Conservation (phyloP, 30 jellyfish, hydroid and myxozoan species). For the Chironex yamaguchii region DNA sequence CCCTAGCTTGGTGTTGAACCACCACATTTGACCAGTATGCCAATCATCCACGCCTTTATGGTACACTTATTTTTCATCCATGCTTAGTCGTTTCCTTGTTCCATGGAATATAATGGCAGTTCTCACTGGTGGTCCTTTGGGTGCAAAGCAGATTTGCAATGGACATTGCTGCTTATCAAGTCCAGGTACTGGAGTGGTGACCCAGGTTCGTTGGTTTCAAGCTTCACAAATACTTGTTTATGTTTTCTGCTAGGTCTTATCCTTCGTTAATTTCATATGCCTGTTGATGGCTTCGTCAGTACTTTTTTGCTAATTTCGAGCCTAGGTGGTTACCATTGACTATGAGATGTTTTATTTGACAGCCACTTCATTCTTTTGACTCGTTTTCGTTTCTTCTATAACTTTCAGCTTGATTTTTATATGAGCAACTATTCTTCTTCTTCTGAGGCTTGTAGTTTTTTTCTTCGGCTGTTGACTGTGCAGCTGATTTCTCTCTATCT, state of each 20-base stretch:
- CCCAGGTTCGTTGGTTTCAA: slow-evolving; percentile 13
- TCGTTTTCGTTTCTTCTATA: neutral
- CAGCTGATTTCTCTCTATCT: slow-evolving; percentile 35
- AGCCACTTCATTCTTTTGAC: slow-evolving; percentile 4
- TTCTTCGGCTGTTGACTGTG: slow-evolving; percentile 42
- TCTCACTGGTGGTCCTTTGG: slow-evolving; percentile 45
- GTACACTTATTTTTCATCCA: slow-evolving; percentile 46
- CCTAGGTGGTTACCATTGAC: neutral
- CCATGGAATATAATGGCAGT: slow-evolving; percentile 58
- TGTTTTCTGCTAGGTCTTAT: slow-evolving; percentile 28
- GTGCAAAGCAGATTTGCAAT: slow-evolving; percentile 42
- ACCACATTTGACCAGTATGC: slow-evolving; percentile 43
- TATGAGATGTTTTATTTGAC: slow-evolving; percentile 14
- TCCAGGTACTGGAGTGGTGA: slow-evolving; percentile 45
- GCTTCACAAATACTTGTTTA: neutral
- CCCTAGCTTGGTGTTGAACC: slow-evolving; percentile 28
- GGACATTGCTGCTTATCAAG: slow-evolving; percentile 70
- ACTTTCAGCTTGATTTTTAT: slow-evolving; percentile 27
- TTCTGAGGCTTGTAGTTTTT: too few relatives aligned
- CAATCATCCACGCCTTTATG: slow-evolving; percentile 43
- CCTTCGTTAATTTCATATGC: neutral
- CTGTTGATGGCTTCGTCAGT: neutral
- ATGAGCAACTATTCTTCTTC: too few relatives aligned
- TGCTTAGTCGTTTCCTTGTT: slow-evolving; percentile 25
- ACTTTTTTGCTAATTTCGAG: neutral